phyloP scores from a whole-genome alignment of 2,888 invertebrate genomes.

The Thalpophila matura region DNA sequence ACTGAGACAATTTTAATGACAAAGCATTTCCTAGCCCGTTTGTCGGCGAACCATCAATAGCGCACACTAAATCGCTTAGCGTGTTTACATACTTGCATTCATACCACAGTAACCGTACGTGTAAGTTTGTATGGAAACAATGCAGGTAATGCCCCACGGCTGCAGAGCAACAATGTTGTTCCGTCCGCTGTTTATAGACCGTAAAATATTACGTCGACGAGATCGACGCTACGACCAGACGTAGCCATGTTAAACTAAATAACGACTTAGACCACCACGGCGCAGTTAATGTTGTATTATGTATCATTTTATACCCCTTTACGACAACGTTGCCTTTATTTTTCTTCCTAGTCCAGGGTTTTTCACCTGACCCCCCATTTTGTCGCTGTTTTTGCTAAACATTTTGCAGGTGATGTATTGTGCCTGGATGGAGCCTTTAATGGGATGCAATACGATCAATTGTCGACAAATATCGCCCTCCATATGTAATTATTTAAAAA shows the following conservation, averaged over 20 bases:
- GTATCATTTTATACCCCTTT: conserved; percentile 29
- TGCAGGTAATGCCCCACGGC: conserved; percentile 70
- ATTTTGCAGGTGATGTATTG: conserved; percentile 18
- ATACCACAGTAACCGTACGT: conserved; percentile 40
- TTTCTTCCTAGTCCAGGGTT: conserved; percentile 11
- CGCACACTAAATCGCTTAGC: conserved; percentile 28
- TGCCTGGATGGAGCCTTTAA: too few relatives aligned
- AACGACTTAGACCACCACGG: conserved; percentile 54
- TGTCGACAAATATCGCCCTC: too few relatives aligned
- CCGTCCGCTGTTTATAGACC: conserved; percentile 75
- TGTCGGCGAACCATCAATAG: conserved; percentile 35
- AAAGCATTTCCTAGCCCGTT: conserved; percentile 31
- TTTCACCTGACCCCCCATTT: too few relatives aligned
- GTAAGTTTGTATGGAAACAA: conserved; percentile 71
- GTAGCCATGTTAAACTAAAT: conserved; percentile 58
- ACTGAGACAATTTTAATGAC: conserved; percentile 34
- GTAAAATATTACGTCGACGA: conserved; percentile 79
- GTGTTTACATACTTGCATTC: conserved; percentile 52
- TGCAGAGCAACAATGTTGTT: conserved; percentile 74
- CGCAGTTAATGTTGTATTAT: conserved; percentile 41
- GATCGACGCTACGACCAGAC: conserved; percentile 56
- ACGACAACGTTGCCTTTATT: conserved; percentile 1
- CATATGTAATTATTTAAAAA: too few relatives aligned
- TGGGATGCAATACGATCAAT: too few relatives aligned
- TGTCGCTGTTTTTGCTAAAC: too few relatives aligned